Percentiles rank a stretch among this genome's conserved stretches.
phyloP scores from a whole-genome alignment of 2,113 vertebrate genomes.

The Furnarius figulus region DNA sequence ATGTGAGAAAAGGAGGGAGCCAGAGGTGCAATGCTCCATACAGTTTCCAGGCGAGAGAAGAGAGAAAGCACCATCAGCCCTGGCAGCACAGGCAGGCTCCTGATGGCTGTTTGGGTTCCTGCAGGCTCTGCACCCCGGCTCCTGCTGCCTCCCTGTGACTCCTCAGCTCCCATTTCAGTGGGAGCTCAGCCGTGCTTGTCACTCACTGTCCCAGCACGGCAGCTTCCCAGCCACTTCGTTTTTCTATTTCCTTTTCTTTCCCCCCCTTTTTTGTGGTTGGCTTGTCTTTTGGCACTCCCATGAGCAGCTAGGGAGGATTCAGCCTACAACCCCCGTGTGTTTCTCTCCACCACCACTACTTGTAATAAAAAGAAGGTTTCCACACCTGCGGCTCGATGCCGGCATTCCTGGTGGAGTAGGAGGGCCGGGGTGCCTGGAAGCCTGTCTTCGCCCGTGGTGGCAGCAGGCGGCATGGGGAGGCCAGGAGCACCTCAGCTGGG shows the following conservation, averaged over 20 bases:
- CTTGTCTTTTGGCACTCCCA: not conserved
- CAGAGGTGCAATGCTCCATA: not conserved
- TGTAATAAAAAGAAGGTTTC: slow-evolving; percentile 90
- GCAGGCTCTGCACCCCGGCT: not conserved
- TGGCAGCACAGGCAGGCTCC: not conserved
- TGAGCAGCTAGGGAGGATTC: not conserved
- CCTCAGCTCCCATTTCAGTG: not conserved
- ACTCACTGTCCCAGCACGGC: not conserved
- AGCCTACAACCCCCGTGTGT: not conserved
- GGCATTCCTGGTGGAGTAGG: slow-evolving; percentile 89
- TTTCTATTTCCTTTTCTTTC: not conserved
- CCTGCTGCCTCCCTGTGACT: not conserved
- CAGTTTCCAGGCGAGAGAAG: slow-evolving; percentile 1
- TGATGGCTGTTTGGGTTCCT: not conserved
- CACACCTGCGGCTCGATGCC: slow-evolving; percentile 97
- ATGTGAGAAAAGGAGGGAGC: not conserved
- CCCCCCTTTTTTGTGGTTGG: too few species aligned
- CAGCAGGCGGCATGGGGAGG: slow-evolving; percentile 79
- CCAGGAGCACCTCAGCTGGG: slow-evolving; percentile 57
- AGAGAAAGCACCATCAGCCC: not conserved
- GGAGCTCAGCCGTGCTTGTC: not conserved
- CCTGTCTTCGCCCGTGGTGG: slow-evolving; percentile 76
- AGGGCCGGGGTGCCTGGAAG: slow-evolving; percentile 88
- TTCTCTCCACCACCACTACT: slow-evolving; percentile 46
- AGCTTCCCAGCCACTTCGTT: not conserved